phyloP scores from a whole-genome alignment of 2,888 invertebrate genomes.

The Blastobasis lacticolella region DNA sequence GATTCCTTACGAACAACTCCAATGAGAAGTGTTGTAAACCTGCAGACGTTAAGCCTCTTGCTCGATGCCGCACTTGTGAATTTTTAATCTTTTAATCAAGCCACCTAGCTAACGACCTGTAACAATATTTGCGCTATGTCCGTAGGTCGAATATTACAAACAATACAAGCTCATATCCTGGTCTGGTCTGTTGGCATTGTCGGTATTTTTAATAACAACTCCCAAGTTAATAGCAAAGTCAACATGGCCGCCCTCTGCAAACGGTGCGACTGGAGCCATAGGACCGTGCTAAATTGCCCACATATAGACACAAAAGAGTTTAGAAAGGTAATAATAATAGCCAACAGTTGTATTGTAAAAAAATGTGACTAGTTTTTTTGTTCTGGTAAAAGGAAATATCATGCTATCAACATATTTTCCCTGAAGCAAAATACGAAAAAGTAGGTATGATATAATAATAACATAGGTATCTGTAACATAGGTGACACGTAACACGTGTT shows the following conservation, averaged over 20 bases:
- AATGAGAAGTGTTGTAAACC: too few relatives aligned
- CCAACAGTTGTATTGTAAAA: not conserved
- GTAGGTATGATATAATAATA: too few relatives aligned
- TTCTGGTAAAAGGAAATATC: slow-evolving; percentile 4
- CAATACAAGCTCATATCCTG: slow-evolving; percentile 4
- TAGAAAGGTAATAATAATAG: not conserved
- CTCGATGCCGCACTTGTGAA: too few relatives aligned
- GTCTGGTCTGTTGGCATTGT: slow-evolving; percentile 20
- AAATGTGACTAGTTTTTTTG: not conserved
- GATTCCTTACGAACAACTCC: too few relatives aligned
- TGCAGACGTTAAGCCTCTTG: too few relatives aligned
- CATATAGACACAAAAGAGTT: slow-evolving; percentile 16
- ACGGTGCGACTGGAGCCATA: slow-evolving; percentile 34
- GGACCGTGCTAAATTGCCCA: slow-evolving; percentile 40
- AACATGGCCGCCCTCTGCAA: slow-evolving; percentile 37
- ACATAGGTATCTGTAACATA: too few relatives aligned
- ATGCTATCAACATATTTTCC: slow-evolving; percentile 35
- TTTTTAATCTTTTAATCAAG: too few relatives aligned
- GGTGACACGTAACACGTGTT: too few relatives aligned
- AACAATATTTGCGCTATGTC: not conserved
- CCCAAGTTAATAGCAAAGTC: slow-evolving; percentile 49
- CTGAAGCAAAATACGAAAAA: too few relatives aligned
- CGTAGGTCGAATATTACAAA: slow-evolving; percentile 1
- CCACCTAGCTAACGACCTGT: too few relatives aligned
- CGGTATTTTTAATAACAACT: slow-evolving; percentile 49